These are phyloP conservation scores for Perizoma flavofasciatum DNA, from an alignment of 2,888 invertebrate species.

Conservation along the genomic window DNA sequence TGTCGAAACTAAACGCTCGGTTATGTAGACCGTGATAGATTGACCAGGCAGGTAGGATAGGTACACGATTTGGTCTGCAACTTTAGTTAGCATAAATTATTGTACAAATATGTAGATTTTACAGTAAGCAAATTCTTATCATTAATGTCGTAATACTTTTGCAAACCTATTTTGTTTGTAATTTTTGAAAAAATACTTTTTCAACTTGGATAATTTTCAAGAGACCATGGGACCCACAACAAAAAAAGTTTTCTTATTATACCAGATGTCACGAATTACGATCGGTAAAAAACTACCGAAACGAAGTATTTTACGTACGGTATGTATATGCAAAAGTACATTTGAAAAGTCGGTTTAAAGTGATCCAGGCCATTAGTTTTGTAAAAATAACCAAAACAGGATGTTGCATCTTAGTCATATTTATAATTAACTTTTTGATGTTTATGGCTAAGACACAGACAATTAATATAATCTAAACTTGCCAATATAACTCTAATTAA, in stretches of 20 bases:
- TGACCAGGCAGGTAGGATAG: constrained; percentile 6
- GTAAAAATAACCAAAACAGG: constrained; percentile 20
- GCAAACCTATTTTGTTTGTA: too few species aligned
- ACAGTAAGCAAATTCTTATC: too few species aligned
- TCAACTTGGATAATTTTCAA: too few species aligned
- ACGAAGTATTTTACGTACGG: too few species aligned
- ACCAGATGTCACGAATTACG: too few species aligned
- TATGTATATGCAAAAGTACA: too few species aligned
- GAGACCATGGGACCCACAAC: too few species aligned
- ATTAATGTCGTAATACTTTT: too few species aligned
- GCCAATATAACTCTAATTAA: constrained; percentile 67
- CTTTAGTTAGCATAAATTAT: neutral
- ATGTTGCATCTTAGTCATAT: constrained; percentile 27
- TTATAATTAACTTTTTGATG: constrained; percentile 22
- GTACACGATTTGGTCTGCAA: constrained; percentile 5
- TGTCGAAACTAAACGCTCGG: constrained; percentile 30
- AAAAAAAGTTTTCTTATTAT: too few species aligned
- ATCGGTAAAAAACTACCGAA: too few species aligned
- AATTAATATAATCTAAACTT: constrained; percentile 55
- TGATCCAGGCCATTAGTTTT: neutral
- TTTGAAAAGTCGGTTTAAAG: neutral
- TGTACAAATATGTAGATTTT: neutral
- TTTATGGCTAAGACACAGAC: constrained; percentile 40
- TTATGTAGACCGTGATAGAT: constrained; percentile 23
- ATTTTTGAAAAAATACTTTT: too few species aligned